Evolutionary conservation across 1,140 invertebrate genomes (phyloP).

Genomic region (Helicorthomorpha holstii): DNA sequence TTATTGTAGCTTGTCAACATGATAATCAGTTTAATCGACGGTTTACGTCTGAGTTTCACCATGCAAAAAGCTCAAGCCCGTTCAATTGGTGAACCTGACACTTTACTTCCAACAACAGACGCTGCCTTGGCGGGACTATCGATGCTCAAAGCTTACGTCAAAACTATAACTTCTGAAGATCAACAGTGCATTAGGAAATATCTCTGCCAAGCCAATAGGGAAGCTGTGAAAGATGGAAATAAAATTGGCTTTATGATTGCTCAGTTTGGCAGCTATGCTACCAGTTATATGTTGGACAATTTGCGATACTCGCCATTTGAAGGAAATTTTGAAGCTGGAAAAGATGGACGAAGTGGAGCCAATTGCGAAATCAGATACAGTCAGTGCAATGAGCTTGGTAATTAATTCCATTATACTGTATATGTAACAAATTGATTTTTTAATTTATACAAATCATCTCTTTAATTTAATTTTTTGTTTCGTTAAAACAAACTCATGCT

Average conservation of each 20-base stretch:
- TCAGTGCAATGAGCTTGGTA: slow-evolving; percentile 64
- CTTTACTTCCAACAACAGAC: slow-evolving; percentile 37
- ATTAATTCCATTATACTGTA: no score
- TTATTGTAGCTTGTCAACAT: slow-evolving; percentile 3
- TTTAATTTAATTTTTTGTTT: no score
- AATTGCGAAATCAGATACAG: slow-evolving; percentile 64
- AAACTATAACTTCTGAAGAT: slow-evolving; percentile 15
- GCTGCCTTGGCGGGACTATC: slow-evolving; percentile 17
- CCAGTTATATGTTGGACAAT: slow-evolving; percentile 62
- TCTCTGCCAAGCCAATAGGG: slow-evolving; percentile 18
- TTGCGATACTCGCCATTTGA: slow-evolving; percentile 51
- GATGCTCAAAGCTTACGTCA: slow-evolving; percentile 16
- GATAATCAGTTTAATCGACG: slow-evolving; percentile 2
- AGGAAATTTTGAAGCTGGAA: slow-evolving; percentile 59
- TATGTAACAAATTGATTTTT: no score
- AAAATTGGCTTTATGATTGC: slow-evolving; percentile 19
- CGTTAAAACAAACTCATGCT: no score
- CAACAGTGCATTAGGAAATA: slow-evolving; percentile 16
- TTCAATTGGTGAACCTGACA: slow-evolving; percentile 62
- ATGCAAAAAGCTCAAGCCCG: slow-evolving; percentile 35
- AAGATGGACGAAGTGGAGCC: slow-evolving; percentile 60
- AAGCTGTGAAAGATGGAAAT: slow-evolving; percentile 15
- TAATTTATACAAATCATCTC: no score
- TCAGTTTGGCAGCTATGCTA: slow-evolving; percentile 48
- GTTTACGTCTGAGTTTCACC: not conserved